These are phyloP conservation scores for Prolemur simus DNA, from an alignment of 2,113 vertebrate species.

Conservation along the genomic window DNA sequence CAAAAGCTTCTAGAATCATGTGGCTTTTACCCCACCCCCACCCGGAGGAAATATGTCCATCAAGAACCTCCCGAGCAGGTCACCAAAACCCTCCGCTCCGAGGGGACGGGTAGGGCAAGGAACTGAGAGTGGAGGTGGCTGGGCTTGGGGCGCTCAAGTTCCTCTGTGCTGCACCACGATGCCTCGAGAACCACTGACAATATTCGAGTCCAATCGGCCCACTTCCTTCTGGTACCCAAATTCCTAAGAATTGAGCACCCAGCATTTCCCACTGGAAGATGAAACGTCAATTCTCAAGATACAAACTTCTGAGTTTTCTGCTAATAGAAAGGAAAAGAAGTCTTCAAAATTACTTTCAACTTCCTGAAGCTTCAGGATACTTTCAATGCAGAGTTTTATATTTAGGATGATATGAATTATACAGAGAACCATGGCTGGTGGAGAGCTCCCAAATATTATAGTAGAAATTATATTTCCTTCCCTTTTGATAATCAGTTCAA, in stretches of 20 bases:
- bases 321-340: not conserved
- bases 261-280: not conserved
- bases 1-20: not conserved
- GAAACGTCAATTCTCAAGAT: not conserved
- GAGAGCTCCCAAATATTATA: constrained; percentile 20
- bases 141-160: no score
- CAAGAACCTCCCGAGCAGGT: not conserved
- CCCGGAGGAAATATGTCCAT: not conserved
- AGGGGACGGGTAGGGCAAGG: not conserved
- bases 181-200: not conserved
- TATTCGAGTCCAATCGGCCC: not conserved
- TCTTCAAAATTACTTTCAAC: not conserved
- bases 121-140: not conserved
- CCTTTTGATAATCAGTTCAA: constrained; percentile 55
- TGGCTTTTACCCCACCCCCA: not conserved
- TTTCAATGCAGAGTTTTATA: not conserved
- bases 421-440: not conserved
- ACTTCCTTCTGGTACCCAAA: not conserved
- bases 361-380: not conserved
- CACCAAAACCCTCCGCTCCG: not conserved
- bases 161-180: not conserved
- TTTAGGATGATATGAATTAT: constrained; percentile 31
- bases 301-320: not conserved
- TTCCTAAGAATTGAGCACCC: not conserved
- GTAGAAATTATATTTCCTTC: constrained; percentile 42